Conservation (phyloP, 2,113 vertebrate genomes). For the Pandion haliaetus region DNA sequence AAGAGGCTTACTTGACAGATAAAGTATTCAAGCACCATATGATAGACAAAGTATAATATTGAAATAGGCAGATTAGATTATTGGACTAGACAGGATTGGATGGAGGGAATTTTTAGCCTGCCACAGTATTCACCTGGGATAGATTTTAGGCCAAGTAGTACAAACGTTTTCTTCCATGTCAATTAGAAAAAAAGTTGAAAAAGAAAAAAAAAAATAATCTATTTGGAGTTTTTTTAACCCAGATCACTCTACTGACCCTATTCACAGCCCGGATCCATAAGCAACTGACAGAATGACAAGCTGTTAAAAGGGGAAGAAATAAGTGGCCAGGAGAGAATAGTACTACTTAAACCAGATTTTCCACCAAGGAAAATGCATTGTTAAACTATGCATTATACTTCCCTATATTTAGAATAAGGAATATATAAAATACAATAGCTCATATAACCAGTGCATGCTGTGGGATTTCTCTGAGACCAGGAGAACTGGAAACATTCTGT, state of each 20-base stretch:
- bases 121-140: neutral
- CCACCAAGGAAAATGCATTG: constrained; percentile 12
- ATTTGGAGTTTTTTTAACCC: neutral
- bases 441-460: neutral
- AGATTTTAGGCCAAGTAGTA: neutral
- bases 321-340: constrained; percentile 31
- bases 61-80: constrained; percentile 32
- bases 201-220: neutral
- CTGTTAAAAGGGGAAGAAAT: neutral
- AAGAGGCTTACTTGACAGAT: neutral
- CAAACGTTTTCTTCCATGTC: neutral
- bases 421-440: constrained; percentile 39
- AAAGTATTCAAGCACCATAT: constrained; percentile 5
- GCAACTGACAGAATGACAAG: constrained; percentile 8
- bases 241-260: neutral
- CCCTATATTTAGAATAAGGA: neutral
- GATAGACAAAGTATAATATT: neutral
- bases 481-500: constrained; percentile 38
- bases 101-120: constrained; percentile 3
- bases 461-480: constrained; percentile 30
- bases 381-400: neutral
- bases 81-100: neutral
- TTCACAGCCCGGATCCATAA: neutral
- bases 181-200: neutral
- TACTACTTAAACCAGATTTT: constrained; percentile 2